These are phyloP conservation scores for Megaceryle maxima DNA, from an alignment of 2,113 vertebrate genomes.

Conservation along the genomic window DNA sequence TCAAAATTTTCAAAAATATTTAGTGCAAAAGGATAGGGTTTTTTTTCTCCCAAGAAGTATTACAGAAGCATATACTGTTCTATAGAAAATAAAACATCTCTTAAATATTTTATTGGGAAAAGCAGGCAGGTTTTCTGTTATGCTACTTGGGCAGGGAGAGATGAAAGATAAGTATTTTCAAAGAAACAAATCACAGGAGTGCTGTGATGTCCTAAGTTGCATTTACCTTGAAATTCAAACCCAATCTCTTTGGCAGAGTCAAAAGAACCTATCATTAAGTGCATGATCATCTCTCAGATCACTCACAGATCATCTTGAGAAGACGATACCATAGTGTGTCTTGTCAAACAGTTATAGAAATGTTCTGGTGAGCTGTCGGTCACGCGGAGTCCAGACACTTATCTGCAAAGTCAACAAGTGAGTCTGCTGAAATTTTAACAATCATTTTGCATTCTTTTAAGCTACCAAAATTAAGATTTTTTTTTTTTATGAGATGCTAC, in stretches of 20 bases:
- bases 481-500: background rate
- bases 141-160: background rate
- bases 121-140: constrained; percentile 13
- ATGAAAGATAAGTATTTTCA: background rate
- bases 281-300: background rate
- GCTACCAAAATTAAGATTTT: constrained; percentile 44
- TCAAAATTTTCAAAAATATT: constrained; percentile 67
- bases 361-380: background rate
- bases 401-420: background rate
- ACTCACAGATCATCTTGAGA: background rate
- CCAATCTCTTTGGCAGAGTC: constrained; percentile 15
- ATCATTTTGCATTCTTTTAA: constrained; percentile 20
- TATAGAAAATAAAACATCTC: constrained; percentile 66
- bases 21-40: constrained; percentile 54
- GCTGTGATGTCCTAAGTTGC: background rate
- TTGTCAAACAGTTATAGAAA: constrained; percentile 13
- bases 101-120: constrained; percentile 17
- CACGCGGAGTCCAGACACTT: background rate
- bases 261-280: background rate
- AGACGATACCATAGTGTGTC: background rate
- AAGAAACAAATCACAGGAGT: constrained; percentile 15
- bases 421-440: background rate
- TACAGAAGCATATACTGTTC: constrained; percentile 47
- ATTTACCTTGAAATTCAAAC: constrained; percentile 17
- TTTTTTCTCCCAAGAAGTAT: constrained; percentile 1